Percentiles rank a stretch among this genome's conserved stretches.
Conservation (phyloP, 1,140 invertebrate genomes). For the Amphibalanus amphitrite region DNA sequence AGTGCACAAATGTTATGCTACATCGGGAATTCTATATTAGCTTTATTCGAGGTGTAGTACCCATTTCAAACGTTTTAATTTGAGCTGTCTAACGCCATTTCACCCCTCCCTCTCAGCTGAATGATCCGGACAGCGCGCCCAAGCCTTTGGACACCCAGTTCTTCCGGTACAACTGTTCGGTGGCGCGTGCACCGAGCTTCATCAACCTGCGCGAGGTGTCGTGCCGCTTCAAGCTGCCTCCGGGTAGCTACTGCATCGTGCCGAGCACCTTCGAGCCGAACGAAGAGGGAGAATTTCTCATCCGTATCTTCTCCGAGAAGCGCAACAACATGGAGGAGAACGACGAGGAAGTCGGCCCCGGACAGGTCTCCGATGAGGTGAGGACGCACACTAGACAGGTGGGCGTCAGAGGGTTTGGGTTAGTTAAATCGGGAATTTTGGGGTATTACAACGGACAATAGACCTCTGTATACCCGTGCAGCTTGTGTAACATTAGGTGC, state of each 20-base stretch:
- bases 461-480: too few species aligned
- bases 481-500: too few species aligned
- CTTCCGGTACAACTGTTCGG: conserved; percentile 88
- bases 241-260: conserved; percentile 31
- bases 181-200: conserved; percentile 79
- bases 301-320: conserved; percentile 39
- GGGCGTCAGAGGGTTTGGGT: too few species aligned
- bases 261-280: conserved; percentile 36
- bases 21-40: too few species aligned
- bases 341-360: conserved; percentile 58
- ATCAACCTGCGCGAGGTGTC: conserved; percentile 16
- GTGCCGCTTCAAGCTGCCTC: conserved; percentile 13
- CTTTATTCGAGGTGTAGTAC: too few species aligned
- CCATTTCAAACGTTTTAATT: too few species aligned
- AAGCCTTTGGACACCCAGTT: conserved; percentile 75
- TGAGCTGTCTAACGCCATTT: conserved; percentile 25
- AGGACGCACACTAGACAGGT: not conserved
- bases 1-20: too few species aligned
- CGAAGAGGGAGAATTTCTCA: conserved; percentile 32
- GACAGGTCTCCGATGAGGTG: conserved; percentile 19
- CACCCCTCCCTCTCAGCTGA: conserved; percentile 34
- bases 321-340: conserved; percentile 75
- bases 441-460: too few species aligned
- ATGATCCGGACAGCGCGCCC: conserved; percentile 49
- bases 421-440: too few species aligned